These are phyloP conservation scores for Eucera pruinosa DNA, from an alignment of 2,888 invertebrate species.

Conservation along the genomic window DNA sequence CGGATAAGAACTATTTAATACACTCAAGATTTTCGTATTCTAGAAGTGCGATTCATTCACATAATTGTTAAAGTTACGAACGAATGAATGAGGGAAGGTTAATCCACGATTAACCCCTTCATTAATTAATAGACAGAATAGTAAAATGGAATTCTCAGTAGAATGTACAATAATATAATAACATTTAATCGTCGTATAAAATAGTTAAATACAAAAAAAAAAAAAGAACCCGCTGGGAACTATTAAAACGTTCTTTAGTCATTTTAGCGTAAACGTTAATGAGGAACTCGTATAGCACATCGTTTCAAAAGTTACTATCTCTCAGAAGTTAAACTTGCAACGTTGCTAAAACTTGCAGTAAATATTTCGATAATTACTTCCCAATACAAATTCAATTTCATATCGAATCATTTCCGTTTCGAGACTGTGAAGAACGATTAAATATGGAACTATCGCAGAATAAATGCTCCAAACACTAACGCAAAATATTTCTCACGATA, in stretches of 20 bases:
- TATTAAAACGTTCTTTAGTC: constrained; percentile 3
- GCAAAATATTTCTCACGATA: constrained; percentile 1
- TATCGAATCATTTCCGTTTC: not conserved
- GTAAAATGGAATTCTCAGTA: constrained; percentile 31
- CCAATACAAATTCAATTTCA: not conserved
- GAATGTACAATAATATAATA: constrained; percentile 7
- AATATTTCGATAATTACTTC: not conserved
- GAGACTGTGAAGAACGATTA: not conserved
- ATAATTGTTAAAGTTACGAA: not conserved
- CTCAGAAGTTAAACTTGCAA: not conserved
- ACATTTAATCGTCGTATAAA: constrained; percentile 18
- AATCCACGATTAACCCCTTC: not conserved
- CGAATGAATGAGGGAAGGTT: not conserved
- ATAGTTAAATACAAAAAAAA: constrained; percentile 25
- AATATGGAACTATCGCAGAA: not conserved
- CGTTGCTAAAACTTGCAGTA: not conserved
- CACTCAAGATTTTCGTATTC: not conserved
- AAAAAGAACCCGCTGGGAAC: not conserved
- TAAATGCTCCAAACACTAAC: constrained; percentile 32
- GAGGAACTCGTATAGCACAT: constrained; percentile 42
- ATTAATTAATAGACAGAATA: not conserved
- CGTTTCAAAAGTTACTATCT: not conserved
- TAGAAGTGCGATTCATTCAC: not conserved
- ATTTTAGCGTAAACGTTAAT: constrained; percentile 2
- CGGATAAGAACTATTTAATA: constrained; percentile 16